Base-by-base conservation (phyloP, 1,140 invertebrate species). In the Rhyacophila brunnea region DNA sequence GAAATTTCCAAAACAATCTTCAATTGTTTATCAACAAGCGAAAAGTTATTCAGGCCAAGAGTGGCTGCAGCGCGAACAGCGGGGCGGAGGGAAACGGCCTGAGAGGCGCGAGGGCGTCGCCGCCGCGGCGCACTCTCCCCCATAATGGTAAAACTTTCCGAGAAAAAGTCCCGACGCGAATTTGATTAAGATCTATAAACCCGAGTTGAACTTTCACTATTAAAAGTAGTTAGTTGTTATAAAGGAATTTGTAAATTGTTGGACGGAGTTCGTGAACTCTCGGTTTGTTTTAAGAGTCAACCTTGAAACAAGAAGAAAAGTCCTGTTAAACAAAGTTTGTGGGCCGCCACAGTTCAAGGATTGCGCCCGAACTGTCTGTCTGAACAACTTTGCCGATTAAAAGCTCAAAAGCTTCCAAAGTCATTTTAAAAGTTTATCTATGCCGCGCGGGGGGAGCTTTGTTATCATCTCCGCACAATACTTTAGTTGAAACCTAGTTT, bases 161-260 rank as follows among this genome's bases (percentile, higher is more conserved):
- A 59, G 58, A 65, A 65, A 65, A 65, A 65, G 35, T 65, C 59
- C 59, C 58, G 56, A 58, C 59, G 58, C 58, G 63, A 65, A 65
- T 65, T 61, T 65, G 63, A 65, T 65, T 65, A 65, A 65, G 63
- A 65, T 65, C 63, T 61, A 61, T 61, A 61, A 61, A 61, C 62
- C 44, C 58, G 10, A 55, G 53, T 54, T 58, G 48, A 65, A 65
- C 63, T 65, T 65, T 65, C 63, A 65, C 63, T 65, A 65, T 65
- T 65, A 65, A 65, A 65, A 65, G 63, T 64, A 78, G 77, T 79
- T 79, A 79, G 77, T 79, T 78, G 77, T 78, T 79, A 78, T 78
- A 75, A 75, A 78, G 77, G 78, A 79, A 79, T 79, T 79, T 78
- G 77, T 78, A 79, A 79, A 79, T 79, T 78, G 77, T 79, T 77